Base-by-base conservation (phyloP, 1,140 invertebrate genomes). In the Plectrocnemia conspersa region DNA sequence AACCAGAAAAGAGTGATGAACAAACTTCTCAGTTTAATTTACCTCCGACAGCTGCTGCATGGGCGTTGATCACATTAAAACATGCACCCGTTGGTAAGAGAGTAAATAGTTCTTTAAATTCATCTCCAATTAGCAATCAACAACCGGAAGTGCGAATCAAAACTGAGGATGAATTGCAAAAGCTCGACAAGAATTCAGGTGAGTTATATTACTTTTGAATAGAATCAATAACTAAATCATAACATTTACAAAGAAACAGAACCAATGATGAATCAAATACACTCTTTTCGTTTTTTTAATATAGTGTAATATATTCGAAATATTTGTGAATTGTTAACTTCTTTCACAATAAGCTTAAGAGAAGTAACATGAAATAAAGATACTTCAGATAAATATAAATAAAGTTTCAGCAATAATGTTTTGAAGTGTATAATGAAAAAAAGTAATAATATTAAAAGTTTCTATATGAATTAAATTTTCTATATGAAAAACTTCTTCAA, bases 41-140 rank as follows among this genome's bases (percentile, higher is more conserved):
- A 42, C 59, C 59, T 36, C 59, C 59, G 16, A 62, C 56, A 13
- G 56, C 56, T 10, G 54, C 56, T 2, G 59, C 59, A 24, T 62
- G 59, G 59, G 59, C 59, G 1, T 53, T 62, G 10, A 54, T 58
- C 13, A 53, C 56, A 3, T 16, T 62, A 21, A 58, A 50, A 35
- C 45, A 58, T 21, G 41, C 59, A 10, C 59, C 56, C 9, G 25
- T 21, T 15, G 23, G 10, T 13, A 55, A 48, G 22, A 52, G 36
- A 24, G 22, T n/a, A 13, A 60, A 56, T 36, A 29, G 5, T 23
- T 33, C 49, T n/a, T 19, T 29, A 27, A 33, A 40, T n/a, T 5
- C 44, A 11, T 9, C 25, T 10, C 5, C 49, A 38, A 21, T 35
- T 2, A 11, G 19, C 7, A 21, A 19, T 18, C 27, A 47, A 23